Conservation (phyloP, 2,113 vertebrate species). For the Labeo catla region DNA sequence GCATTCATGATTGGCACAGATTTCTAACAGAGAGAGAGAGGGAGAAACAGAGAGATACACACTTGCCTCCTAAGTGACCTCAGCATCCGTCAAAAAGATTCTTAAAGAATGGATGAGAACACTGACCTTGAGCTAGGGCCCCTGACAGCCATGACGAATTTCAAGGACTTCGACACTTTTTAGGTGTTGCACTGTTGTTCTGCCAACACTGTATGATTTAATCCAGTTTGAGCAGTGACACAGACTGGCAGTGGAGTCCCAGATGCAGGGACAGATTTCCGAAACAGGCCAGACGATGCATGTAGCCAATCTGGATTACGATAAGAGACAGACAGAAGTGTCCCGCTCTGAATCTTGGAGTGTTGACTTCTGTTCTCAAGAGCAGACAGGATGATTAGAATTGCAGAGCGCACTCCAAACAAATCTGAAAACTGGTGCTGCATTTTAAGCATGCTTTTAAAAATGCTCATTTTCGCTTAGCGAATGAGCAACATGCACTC, state of each 20-base stretch:
- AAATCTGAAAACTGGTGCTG: not conserved
- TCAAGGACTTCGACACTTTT: conserved; percentile 58
- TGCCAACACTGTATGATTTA: conserved; percentile 57
- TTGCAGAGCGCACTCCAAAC: not conserved
- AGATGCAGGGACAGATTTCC: conserved; percentile 19
- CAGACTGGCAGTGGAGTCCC: conserved; percentile 29
- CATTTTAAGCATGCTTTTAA: not conserved
- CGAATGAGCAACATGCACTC: not conserved
- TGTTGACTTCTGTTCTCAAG: conserved; percentile 34
- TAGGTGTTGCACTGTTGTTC: conserved; percentile 56
- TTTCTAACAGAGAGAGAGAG: not conserved
- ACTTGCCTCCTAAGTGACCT: conserved; percentile 54
- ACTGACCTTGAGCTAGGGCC: conserved; percentile 67
- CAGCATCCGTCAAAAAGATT: conserved; percentile 68
- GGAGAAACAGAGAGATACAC: conserved; percentile 46
- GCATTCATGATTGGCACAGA: conserved; percentile 8
- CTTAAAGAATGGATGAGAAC: conserved; percentile 69
- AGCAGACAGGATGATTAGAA: conserved; percentile 10
- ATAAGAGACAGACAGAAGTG: conserved; percentile 23
- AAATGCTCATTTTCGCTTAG: not conserved
- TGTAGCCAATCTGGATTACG: conserved; percentile 38
- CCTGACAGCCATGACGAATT: conserved; percentile 71
- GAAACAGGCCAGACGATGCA: conserved; percentile 28
- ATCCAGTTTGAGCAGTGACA: conserved; percentile 57
- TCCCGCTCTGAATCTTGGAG: conserved; percentile 17